phyloP scores from a whole-genome alignment of 2,797 vertebrate genomes.

The Geotrypetes seraphini region DNA sequence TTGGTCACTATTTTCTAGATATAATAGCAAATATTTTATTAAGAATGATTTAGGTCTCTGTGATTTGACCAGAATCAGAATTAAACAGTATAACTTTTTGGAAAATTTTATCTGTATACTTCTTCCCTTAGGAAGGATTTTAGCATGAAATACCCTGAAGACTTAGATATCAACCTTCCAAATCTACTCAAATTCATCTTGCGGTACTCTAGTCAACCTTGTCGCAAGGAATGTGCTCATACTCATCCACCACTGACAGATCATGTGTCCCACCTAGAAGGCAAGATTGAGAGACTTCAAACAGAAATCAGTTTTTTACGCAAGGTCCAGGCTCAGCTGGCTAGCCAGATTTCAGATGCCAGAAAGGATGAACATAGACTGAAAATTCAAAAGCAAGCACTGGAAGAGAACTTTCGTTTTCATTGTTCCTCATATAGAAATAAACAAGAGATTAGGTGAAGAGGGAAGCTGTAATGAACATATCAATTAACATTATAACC shows the following conservation, averaged over 20 bases:
- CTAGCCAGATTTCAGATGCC: conserved; percentile 39
- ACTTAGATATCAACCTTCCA: conserved; percentile 50
- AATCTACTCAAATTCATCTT: conserved; percentile 64
- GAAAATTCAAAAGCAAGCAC: conserved; percentile 32
- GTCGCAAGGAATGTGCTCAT: conserved; percentile 37
- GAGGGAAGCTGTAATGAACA: no score
- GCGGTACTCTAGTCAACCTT: conserved; percentile 30
- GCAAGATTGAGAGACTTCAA: conserved; percentile 45
- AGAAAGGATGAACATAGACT: conserved; percentile 42
- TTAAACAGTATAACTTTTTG: no score
- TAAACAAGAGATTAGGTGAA: no score
- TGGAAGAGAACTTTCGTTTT: conserved; percentile 53
- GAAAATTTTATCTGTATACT: background rate
- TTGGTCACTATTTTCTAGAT: no score
- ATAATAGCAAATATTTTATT: no score
- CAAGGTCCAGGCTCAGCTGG: conserved; percentile 39
- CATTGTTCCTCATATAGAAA: no score
- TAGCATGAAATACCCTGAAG: conserved; percentile 59
- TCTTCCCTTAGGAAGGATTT: conserved; percentile 51
- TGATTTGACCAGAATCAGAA: no score
- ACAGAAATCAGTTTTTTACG: conserved; percentile 47
- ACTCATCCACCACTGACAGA: conserved; percentile 38
- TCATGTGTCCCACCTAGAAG: conserved; percentile 46
- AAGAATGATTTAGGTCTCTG: no score
- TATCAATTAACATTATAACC: no score